Evolutionary conservation across 2,797 vertebrate genomes (phyloP), one percentile per base, ranked within the genome.

Genomic region (Allobates femoralis): DNA sequence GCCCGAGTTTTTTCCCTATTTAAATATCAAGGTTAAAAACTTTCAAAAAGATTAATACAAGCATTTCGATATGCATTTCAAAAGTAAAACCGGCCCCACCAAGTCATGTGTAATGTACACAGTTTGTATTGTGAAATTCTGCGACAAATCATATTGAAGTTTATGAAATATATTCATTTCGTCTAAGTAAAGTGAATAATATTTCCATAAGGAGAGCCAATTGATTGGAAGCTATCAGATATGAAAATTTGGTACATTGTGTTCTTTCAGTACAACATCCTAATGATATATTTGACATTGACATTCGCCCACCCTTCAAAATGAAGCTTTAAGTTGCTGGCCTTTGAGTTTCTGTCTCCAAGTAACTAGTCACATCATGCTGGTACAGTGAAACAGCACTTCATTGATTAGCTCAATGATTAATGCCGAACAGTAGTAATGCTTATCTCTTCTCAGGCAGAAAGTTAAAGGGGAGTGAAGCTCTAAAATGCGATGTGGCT

Each of bases 381-480:
- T 89, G 89, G 75, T 88, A 88, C 89, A 88, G 85, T 88, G 79
- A 88, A 85, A 87, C 88, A 78, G 56, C 79, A 79, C 78, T 88
- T 89, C 92, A 93, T 93, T 92, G 92, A 93, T 92, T 89, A 91
- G 90, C 87, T 90, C 89, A 89, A 89, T 90, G 90, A 90, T 92
- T 90, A 89, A 90, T 91, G 88, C 89, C 89, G 90, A 90, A 89
- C 89, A 89, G 91, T 89, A 88, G 88, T 90, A 89, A 90, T 89
- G 75, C 89, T 90, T 90, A 90, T 89, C 91, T 89, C 82, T 88
- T 85, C 86, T 87, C 85, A 88, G 88, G 86, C 90, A 91, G 89
- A 90, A 90, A 89, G 89, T 89, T 89, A 89, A 89, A 89, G 89
- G 87, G 79, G 83, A 86, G 86, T 81, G 76, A 56, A 86, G 80